These are phyloP conservation scores for Gallinago stenura DNA, from an alignment of 2,797 vertebrate genomes.

Conservation along the genomic window DNA sequence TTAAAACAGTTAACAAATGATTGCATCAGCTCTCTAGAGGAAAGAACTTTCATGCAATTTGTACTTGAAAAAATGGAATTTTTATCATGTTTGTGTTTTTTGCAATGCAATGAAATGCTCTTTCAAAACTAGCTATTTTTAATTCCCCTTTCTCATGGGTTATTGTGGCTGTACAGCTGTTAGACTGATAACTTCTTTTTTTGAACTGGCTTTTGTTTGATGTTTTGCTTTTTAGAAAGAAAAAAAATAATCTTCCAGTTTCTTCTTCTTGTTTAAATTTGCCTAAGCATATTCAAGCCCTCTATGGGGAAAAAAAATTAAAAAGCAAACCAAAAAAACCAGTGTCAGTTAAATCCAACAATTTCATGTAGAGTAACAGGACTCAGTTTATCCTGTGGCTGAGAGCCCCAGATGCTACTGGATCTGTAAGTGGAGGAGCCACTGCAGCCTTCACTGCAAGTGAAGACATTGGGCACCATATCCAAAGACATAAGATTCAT, in stretches of 20 bases:
- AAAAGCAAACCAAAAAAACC: accelerated
- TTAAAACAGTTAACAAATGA: constrained; percentile 15
- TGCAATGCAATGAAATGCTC: not conserved
- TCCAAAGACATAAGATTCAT: not conserved
- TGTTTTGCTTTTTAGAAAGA: not conserved
- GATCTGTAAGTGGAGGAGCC: not conserved
- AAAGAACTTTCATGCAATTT: constrained; percentile 12
- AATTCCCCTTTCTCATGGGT: not conserved
- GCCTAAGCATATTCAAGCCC: not conserved
- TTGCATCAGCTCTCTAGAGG: constrained; percentile 10
- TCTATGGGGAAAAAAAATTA: not conserved
- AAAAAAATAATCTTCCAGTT: not conserved
- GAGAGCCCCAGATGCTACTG: not conserved
- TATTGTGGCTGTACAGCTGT: constrained; percentile 8
- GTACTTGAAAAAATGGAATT: constrained; percentile 21
- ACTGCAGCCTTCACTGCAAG: not conserved
- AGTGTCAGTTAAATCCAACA: not conserved
- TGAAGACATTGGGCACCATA: not conserved
- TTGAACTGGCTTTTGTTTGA: not conserved
- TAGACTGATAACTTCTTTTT: not conserved
- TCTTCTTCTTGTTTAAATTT: constrained; percentile 16
- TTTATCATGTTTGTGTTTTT: not conserved
- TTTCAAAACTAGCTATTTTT: constrained; percentile 41
- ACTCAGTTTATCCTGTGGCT: not conserved
- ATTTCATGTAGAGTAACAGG: not conserved